Evolutionary conservation across 2,113 vertebrate genomes (phyloP).

Genomic region (Barnardius zonarius): DNA sequence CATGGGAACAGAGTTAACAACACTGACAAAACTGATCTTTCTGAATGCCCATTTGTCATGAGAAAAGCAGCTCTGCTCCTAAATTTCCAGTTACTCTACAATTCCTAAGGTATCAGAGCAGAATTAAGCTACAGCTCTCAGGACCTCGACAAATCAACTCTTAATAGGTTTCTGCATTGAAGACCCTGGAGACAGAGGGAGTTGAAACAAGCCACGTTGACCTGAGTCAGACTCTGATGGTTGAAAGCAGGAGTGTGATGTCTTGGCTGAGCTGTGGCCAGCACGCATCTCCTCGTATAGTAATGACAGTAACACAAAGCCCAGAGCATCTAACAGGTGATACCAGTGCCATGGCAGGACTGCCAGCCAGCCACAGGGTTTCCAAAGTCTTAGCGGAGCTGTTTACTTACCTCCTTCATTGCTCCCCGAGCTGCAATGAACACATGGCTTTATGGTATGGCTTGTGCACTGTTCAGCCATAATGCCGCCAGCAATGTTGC

Average conservation of each 20-base stretch:
- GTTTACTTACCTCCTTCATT: background rate
- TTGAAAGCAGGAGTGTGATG: background rate
- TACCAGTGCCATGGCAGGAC: background rate
- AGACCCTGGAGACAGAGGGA: background rate
- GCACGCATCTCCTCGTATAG: background rate
- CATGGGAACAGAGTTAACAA: background rate
- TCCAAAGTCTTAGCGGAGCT: background rate
- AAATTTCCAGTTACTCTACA: background rate
- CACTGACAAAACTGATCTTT: background rate
- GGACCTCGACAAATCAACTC: background rate
- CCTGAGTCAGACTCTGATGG: background rate
- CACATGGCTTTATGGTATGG: fast-evolving
- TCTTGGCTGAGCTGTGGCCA: background rate
- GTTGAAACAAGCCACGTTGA: background rate
- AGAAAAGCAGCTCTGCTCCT: background rate
- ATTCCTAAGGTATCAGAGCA: background rate
- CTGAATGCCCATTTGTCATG: fast-evolving
- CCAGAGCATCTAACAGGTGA: background rate
- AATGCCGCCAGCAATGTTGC: background rate
- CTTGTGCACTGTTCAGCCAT: fast-evolving
- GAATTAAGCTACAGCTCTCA: background rate
- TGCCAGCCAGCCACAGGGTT: background rate
- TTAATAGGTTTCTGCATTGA: background rate
- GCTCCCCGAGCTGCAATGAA: background rate
- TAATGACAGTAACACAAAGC: background rate